Evolutionary conservation across 2,888 invertebrate genomes (phyloP).

Genomic region (Chironomus riparius): DNA sequence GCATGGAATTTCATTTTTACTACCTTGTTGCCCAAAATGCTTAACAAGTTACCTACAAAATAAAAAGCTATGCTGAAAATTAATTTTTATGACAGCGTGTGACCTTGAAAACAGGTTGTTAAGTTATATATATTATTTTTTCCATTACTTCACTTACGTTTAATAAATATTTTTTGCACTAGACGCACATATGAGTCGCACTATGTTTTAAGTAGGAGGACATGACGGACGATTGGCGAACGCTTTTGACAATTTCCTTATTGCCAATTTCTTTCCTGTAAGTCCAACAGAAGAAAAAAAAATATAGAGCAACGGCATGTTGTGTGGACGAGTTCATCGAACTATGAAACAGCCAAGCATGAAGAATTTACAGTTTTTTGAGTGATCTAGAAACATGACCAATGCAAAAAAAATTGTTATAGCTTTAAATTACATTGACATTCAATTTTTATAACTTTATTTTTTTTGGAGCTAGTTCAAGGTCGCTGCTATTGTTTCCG

Average conservation of each 20-base stretch:
- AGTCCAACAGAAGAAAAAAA: background rate
- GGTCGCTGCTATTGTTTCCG: background rate
- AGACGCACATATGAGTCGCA: background rate
- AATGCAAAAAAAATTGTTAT: background rate
- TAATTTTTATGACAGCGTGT: background rate
- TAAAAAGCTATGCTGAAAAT: no score
- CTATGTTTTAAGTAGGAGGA: no score
- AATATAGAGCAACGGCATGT: background rate
- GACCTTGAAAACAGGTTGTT: background rate
- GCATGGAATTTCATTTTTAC: no score
- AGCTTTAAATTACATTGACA: no score
- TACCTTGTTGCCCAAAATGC: no score
- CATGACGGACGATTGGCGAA: background rate
- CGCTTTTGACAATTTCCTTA: background rate
- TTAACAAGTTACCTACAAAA: no score
- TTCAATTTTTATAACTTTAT: no score
- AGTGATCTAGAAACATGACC: no score
- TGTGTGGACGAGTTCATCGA: background rate
- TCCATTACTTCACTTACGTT: background rate
- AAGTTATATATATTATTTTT: background rate
- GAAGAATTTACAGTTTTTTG: background rate
- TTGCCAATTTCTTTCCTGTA: background rate
- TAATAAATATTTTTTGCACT: background rate
- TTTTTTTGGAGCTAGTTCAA: background rate
- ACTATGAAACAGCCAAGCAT: background rate